phyloP scores from a whole-genome alignment of 2,113 vertebrate species.

The Toxotes jaculatrix region DNA sequence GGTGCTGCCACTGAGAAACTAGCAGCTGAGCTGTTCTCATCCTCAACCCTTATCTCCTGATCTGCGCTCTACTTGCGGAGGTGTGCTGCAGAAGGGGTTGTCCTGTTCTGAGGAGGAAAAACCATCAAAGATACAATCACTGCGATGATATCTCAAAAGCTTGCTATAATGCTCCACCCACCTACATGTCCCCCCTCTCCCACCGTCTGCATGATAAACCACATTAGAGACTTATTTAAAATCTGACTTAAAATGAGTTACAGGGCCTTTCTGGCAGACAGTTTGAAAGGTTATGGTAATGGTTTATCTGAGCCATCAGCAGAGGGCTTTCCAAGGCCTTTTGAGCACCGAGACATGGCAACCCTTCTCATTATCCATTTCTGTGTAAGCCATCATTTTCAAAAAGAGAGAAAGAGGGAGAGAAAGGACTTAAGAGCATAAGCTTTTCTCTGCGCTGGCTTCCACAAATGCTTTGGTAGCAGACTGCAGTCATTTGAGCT shows the following conservation, averaged over 20 bases:
- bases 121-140: slow-evolving; percentile 40
- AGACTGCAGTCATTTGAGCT: slow-evolving; percentile 35
- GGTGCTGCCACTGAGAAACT: slow-evolving; percentile 52
- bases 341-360: neutral
- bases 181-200: slow-evolving; percentile 6
- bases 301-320: slow-evolving; percentile 33
- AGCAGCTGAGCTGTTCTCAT: slow-evolving; percentile 60
- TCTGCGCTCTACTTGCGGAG: slow-evolving; percentile 54
- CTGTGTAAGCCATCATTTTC: slow-evolving; percentile 19
- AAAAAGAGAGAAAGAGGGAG: neutral
- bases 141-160: slow-evolving; percentile 43
- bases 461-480: neutral
- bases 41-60: slow-evolving; percentile 59
- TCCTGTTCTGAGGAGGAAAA: slow-evolving; percentile 44
- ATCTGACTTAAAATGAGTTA: slow-evolving; percentile 28
- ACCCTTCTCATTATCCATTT: slow-evolving; percentile 27
- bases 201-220: slow-evolving; percentile 11
- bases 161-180: slow-evolving; percentile 8
- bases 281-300: slow-evolving; percentile 38
- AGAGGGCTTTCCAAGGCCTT: slow-evolving; percentile 31
- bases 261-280: slow-evolving; percentile 27
- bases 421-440: neutral
- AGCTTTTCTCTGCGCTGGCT: neutral
- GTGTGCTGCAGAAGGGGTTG: slow-evolving; percentile 45
- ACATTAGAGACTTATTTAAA: slow-evolving; percentile 24